These are phyloP conservation scores for Caenorhabditis afra DNA, from an alignment of 2,888 invertebrate genomes.

Conservation along the genomic window DNA sequence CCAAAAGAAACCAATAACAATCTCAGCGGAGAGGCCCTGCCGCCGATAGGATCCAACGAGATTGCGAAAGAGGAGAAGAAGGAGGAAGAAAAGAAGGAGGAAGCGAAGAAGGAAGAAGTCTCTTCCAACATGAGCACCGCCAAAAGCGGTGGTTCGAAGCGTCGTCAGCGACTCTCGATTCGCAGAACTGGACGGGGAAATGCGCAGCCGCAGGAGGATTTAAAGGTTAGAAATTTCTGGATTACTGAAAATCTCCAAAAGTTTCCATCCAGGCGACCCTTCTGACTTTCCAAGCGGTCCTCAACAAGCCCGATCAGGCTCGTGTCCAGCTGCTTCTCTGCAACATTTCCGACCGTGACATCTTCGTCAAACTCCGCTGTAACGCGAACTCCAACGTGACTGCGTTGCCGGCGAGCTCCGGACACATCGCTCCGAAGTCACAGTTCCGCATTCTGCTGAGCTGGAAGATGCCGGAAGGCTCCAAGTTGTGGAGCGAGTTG, in stretches of 20 bases:
- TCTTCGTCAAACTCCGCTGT: slow-evolving; percentile 69
- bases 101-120: slow-evolving; percentile 12
- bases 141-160: background rate
- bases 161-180: slow-evolving; percentile 48
- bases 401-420: slow-evolving; percentile 68
- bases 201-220: slow-evolving; percentile 21
- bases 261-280: slow-evolving; percentile 50
- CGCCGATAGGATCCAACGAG: slow-evolving; percentile 3
- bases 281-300: slow-evolving; percentile 48
- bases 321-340: slow-evolving; percentile 72
- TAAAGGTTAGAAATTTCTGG: slow-evolving; percentile 19
- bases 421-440: slow-evolving; percentile 71
- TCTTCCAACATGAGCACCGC: slow-evolving; percentile 8
- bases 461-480: slow-evolving; percentile 66
- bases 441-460: slow-evolving; percentile 70
- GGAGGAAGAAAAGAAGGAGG: slow-evolving; percentile 19
- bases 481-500: slow-evolving; percentile 65
- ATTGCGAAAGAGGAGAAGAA: slow-evolving; percentile 9
- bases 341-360: slow-evolving; percentile 74
- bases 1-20: slow-evolving; percentile 55
- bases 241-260: background rate
- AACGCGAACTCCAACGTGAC: slow-evolving; percentile 66
- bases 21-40: slow-evolving; percentile 18
- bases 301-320: slow-evolving; percentile 58
- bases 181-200: slow-evolving; percentile 21